These are phyloP conservation scores for Melanogrammus aeglefinus DNA, from an alignment of 2,797 vertebrate genomes.

Conservation along the genomic window DNA sequence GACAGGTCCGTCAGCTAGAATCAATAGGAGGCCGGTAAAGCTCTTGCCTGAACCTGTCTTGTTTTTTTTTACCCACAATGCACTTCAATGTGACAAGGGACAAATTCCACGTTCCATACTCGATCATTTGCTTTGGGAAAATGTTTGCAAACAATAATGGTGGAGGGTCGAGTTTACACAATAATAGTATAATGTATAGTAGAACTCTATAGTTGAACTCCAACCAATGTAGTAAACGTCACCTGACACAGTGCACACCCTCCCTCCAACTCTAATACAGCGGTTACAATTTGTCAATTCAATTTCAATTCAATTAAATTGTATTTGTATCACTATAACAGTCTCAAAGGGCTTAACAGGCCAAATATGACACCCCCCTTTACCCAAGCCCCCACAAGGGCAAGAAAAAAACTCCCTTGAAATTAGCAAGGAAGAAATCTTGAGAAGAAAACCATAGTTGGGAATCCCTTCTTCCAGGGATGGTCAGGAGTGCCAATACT, in stretches of 20 bases:
- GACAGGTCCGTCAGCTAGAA: slow-evolving; percentile 39
- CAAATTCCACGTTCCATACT: slow-evolving; percentile 15
- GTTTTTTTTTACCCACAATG: slow-evolving; percentile 17
- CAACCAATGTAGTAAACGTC: not conserved
- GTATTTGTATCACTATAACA: no score
- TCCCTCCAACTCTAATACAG: no score
- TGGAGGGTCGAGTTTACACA: not conserved
- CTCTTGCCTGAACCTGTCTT: slow-evolving; percentile 53
- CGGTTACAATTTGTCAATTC: not conserved
- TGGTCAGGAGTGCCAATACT: no score
- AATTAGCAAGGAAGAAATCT: no score
- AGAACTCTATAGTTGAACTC: not conserved
- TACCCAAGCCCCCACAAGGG: no score
- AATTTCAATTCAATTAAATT: no score
- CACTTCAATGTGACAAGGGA: slow-evolving; percentile 36
- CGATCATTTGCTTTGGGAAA: not conserved
- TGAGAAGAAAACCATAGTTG: no score
- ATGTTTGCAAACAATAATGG: not conserved
- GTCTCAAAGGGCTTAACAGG: no score
- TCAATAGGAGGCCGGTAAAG: slow-evolving; percentile 4
- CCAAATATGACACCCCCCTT: no score
- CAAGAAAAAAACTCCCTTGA: no score
- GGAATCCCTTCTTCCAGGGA: no score
- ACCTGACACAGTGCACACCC: not conserved
- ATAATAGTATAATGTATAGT: not conserved